These are phyloP conservation scores for Palythoa heliodiscus DNA, from an alignment of 92 coral and sea anemone genomes.

Conservation along the genomic window DNA sequence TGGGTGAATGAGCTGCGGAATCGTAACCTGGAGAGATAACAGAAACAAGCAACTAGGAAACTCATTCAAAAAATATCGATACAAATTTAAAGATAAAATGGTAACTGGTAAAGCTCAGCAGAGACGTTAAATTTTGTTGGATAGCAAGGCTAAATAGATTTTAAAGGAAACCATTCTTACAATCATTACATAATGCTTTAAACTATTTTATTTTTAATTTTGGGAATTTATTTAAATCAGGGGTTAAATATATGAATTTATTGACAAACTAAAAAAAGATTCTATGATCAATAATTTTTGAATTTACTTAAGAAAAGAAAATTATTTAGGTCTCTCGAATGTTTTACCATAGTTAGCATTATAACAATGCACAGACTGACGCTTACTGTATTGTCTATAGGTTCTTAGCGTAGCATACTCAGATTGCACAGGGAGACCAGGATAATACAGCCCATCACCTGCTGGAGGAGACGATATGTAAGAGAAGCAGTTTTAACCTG, in stretches of 20 bases:
- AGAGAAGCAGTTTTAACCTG: neutral
- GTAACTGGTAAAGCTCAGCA: too few relatives aligned
- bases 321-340: neutral
- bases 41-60: neutral
- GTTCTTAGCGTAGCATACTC: slow-evolving; percentile 92
- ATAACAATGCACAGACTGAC: neutral
- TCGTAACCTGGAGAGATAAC: slow-evolving; percentile 74
- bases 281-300: too few relatives aligned
- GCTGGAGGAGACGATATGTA: slow-evolving; percentile 37
- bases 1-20: slow-evolving; percentile 95
- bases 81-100: too few relatives aligned
- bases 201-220: too few relatives aligned
- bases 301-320: neutral
- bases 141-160: neutral
- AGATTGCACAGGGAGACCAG: slow-evolving; percentile 88
- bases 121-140: too few relatives aligned
- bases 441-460: slow-evolving; percentile 86
- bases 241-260: too few relatives aligned
- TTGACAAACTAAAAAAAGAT: too few relatives aligned
- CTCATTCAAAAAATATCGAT: neutral
- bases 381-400: slow-evolving; percentile 94
- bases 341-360: neutral
- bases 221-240: too few relatives aligned
- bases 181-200: too few relatives aligned
- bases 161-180: too few relatives aligned